Evolutionary conservation across 1,140 invertebrate genomes (phyloP).

Genomic region (Neotoxoptera formosana): DNA sequence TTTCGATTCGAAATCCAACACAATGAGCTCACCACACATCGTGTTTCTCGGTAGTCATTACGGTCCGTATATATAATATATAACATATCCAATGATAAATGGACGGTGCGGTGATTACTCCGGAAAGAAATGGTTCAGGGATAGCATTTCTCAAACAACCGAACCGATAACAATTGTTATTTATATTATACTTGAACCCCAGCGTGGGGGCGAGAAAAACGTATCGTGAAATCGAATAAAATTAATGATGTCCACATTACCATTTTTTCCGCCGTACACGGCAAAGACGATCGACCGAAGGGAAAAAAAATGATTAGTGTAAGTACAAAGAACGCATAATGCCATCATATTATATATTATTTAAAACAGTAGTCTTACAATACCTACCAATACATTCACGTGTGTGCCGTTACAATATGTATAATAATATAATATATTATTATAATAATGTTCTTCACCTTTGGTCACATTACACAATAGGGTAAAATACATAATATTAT

Average conservation of each 20-base stretch:
- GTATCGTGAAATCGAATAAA: not conserved
- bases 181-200: slow-evolving; percentile 21
- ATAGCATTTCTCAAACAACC: not conserved
- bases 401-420: not conserved
- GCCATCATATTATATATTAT: not conserved
- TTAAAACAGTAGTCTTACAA: not conserved
- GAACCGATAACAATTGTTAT: slow-evolving; percentile 6
- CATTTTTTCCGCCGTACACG: not conserved
- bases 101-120: not conserved
- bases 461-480: not conserved
- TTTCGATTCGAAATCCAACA: not conserved
- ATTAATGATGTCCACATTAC: slow-evolving; percentile 1
- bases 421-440: not conserved
- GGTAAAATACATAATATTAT: not conserved
- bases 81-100: slow-evolving; percentile 6
- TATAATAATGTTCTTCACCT: slow-evolving; percentile 1
- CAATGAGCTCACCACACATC: not conserved
- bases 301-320: not conserved
- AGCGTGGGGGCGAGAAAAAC: not conserved
- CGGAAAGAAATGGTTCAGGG: slow-evolving; percentile 8
- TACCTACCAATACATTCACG: not conserved
- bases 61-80: not conserved
- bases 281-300: not conserved
- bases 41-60: slow-evolving; percentile 22
- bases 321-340: not conserved